These are phyloP conservation scores for Artemia sp. DNA, from an alignment of 2,888 invertebrate species.

Conservation along the genomic window DNA sequence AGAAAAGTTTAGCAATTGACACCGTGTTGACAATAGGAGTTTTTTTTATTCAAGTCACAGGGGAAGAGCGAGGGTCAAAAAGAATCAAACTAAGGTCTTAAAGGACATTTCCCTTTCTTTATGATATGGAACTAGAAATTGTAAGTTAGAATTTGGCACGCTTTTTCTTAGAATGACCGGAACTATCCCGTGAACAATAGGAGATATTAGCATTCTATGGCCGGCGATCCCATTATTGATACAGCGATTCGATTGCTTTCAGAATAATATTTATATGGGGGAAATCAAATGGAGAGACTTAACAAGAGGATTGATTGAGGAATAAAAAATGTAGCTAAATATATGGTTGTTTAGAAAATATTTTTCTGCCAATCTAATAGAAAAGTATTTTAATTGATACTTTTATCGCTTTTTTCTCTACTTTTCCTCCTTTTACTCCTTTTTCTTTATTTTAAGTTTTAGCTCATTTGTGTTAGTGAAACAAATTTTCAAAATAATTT, in stretches of 20 bases:
- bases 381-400: no score
- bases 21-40: no score
- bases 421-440: no score
- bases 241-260: conserved; percentile 13
- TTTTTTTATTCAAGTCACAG: no score
- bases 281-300: neutral
- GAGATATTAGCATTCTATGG: conserved; percentile 11
- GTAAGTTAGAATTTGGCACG: neutral
- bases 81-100: neutral
- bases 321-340: neutral
- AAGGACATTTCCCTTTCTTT: conserved; percentile 4
- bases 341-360: neutral
- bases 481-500: no score
- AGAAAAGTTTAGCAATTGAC: no score
- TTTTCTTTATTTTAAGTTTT: no score
- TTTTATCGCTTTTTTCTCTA: no score
- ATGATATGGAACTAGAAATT: neutral
- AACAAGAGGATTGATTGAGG: conserved; percentile 11
- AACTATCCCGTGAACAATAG: conserved; percentile 7
- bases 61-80: no score
- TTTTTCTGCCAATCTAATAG: neutral
- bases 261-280: conserved; percentile 10
- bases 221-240: conserved; percentile 11
- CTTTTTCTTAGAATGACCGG: neutral
- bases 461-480: no score